Conservation (phyloP, 2,888 invertebrate genomes). For the Altica lythri region DNA sequence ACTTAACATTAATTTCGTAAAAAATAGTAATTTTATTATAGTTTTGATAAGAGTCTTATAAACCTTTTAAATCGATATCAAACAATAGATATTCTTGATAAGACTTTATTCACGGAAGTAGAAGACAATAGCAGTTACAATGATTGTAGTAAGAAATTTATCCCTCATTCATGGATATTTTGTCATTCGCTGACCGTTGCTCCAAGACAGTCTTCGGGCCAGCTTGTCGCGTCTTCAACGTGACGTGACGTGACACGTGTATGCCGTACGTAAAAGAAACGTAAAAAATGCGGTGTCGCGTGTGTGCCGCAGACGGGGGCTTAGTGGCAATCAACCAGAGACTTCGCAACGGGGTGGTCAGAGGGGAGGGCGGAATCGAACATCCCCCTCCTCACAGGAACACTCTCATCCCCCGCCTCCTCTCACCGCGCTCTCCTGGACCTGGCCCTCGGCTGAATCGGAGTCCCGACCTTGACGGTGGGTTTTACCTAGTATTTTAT, state of each 20-base stretch:
- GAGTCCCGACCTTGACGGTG: slow-evolving; percentile 55
- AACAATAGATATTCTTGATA: no score
- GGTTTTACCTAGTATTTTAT: slow-evolving; percentile 36
- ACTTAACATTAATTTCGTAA: no score
- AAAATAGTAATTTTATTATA: no score
- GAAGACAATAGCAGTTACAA: no score
- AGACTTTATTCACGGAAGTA: no score
- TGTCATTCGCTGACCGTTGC: slow-evolving; percentile 56
- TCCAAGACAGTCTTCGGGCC: slow-evolving; percentile 60
- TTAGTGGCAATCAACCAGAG: slow-evolving; percentile 27
- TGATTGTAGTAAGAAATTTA: no score
- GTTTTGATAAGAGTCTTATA: no score
- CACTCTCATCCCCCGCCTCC: slow-evolving; percentile 49
- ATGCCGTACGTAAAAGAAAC: slow-evolving; percentile 41
- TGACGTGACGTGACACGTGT: slow-evolving; percentile 36
- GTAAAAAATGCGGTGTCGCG: slow-evolving; percentile 47
- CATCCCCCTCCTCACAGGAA: slow-evolving; percentile 45
- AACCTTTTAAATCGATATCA: no score
- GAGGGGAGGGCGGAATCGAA: slow-evolving; percentile 37
- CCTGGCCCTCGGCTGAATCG: slow-evolving; percentile 53
- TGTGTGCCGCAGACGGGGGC: slow-evolving; percentile 38
- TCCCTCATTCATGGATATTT: slow-evolving; percentile 30
- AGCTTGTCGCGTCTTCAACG: slow-evolving; percentile 47
- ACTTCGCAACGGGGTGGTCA: slow-evolving; percentile 16
- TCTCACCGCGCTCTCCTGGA: slow-evolving; percentile 54